Conservation (phyloP, 2,888 invertebrate genomes). For the Brachycybe producta region DNA sequence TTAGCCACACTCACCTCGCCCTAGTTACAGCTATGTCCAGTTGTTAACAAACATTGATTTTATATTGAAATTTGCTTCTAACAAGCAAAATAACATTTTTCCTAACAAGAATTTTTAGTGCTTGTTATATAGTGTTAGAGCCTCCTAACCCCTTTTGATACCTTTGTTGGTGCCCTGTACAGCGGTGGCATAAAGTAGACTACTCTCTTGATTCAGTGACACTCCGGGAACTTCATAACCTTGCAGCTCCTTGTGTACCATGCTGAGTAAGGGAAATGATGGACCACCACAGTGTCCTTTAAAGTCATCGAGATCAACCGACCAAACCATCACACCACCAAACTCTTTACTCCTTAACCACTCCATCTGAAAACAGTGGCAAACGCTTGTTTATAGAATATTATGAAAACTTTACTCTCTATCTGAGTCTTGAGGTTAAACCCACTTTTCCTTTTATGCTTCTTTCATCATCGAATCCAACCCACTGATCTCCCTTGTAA, state of each 20-base stretch:
- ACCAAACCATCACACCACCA: constrained; percentile 95
- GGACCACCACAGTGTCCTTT: constrained; percentile 72
- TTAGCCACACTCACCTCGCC: too few relatives aligned
- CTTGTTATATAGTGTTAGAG: background rate
- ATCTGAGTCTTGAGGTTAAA: background rate
- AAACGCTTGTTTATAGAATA: background rate
- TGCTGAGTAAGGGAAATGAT: constrained; percentile 74
- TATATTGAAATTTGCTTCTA: background rate
- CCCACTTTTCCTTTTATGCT: constrained; percentile 77
- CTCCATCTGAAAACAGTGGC: constrained; percentile 50
- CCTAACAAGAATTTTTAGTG: constrained; percentile 41
- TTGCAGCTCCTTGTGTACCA: constrained; percentile 71
- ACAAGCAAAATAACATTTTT: background rate
- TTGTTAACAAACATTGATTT: background rate
- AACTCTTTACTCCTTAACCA: constrained; percentile 90
- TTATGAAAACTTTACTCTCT: background rate
- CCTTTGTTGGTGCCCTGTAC: constrained; percentile 13
- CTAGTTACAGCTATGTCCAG: background rate
- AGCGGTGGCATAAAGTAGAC: constrained; percentile 17
- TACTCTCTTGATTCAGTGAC: constrained; percentile 41
- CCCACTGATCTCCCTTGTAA: constrained; percentile 78
- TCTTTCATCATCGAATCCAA: constrained; percentile 86
- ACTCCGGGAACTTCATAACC: constrained; percentile 54
- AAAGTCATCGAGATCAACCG: constrained; percentile 92
- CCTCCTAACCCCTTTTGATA: background rate